A percentile compares a stretch with the other conserved stretches of the same genome.
Evolutionary conservation across 2,888 invertebrate species (phyloP).

Genomic region (Exocentrus adspersus): DNA sequence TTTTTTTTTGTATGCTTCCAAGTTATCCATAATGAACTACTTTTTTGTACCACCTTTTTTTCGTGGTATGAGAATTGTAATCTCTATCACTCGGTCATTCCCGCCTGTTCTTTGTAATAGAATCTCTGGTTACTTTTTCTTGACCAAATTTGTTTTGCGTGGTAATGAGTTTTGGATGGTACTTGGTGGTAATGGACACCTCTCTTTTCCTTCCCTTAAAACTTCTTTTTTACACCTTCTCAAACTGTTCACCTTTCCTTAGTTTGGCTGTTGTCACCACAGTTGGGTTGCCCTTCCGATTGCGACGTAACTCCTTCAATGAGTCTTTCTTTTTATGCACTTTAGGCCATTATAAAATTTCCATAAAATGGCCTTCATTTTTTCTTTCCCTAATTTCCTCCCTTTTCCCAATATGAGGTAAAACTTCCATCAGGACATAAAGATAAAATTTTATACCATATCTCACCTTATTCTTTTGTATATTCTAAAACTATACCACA

Average conservation of each 20-base stretch:
- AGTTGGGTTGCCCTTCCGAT: constrained; percentile 32
- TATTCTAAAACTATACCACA: constrained; percentile 39
- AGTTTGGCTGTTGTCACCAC: constrained; percentile 28
- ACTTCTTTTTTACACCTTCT: constrained; percentile 25
- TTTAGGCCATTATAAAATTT: constrained; percentile 30
- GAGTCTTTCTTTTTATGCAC: constrained; percentile 28
- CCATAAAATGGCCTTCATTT: constrained; percentile 12
- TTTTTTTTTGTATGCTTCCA: constrained; percentile 21
- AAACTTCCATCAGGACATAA: constrained; percentile 43
- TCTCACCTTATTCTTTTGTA: constrained; percentile 45
- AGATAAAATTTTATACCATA: constrained; percentile 47
- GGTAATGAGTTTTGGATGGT: constrained; percentile 35
- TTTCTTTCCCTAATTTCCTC: constrained; percentile 18
- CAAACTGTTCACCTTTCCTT: constrained; percentile 30
- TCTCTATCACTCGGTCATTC: constrained; percentile 37
- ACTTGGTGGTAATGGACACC: constrained; percentile 41
- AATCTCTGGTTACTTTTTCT: constrained; percentile 26
- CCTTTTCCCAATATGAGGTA: constrained; percentile 41
- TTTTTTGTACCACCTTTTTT: constrained; percentile 37
- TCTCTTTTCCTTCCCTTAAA: constrained; percentile 42
- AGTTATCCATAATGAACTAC: constrained; percentile 29
- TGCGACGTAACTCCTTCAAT: constrained; percentile 29
- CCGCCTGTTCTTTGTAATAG: constrained; percentile 41
- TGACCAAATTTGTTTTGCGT: constrained; percentile 32
- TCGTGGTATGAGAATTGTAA: constrained; percentile 26